Base-by-base conservation (phyloP, 2,888 invertebrate genomes). In the Priocnemis perturbator region DNA sequence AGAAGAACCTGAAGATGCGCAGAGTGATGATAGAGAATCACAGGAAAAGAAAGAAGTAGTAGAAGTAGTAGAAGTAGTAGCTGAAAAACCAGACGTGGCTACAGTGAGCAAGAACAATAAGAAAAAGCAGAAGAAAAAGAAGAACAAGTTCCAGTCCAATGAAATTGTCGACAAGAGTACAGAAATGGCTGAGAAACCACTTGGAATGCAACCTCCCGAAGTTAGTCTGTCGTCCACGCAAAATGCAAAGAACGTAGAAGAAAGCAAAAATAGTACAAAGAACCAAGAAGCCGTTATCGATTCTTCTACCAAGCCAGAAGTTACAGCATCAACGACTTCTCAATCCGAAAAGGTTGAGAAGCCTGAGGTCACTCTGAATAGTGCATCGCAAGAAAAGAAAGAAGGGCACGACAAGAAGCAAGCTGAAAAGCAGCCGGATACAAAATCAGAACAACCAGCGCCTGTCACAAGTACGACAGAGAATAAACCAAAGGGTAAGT, bases 21-120 rank as follows among this genome's bases (percentile, higher is more conserved):
- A 55, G 21, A 83, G 81, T 50, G 79, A 45, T 73, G 44, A 71
- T 68, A 65, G 79, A 50, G 50, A 77, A 58, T 77, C 77, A 65
- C 60, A 77, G 19, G 74, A 79, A 60, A 65, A 74, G 45, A 21
- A 55, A 5, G 21, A 57, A 37, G 37, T 47, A 64, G 52, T 74
- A 61, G 21, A 57, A 37, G 37, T 47, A 64, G 52, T 74, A 61
- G 14, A 71, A 47, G 30, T 37, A n/a, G 64, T 61, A 23, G 71
- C 69, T 23, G 68, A 66, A 50, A 74, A 73, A 50, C 65, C 60
- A 7, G 71, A 30, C 1, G 37, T 37, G 37, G 4, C 5, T 20
- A 14, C 7, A 1, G 11, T 11, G 50, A 53, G 30, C 52, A 61
- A 9, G 44, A 52, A 9, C 5, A 14, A 1, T 52, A 61, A 37